Percentiles rank a stretch among this genome's conserved stretches.
Conservation (phyloP, 2,888 invertebrate genomes). For the Myopa tessellatipennis region DNA sequence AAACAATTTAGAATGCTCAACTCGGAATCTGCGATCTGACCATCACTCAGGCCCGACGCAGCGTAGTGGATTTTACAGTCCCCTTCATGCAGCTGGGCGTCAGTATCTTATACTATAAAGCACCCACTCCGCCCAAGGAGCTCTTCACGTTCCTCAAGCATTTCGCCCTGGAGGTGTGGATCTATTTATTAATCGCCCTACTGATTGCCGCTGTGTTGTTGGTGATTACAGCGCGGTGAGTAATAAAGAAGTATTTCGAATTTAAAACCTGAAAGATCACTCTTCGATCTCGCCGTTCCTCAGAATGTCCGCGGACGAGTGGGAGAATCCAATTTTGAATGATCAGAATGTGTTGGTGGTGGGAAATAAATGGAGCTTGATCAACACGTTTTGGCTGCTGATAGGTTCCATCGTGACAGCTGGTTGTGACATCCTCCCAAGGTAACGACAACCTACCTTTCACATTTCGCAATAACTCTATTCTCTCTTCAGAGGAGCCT, state of each 20-base stretch:
- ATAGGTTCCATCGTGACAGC: constrained; percentile 92
- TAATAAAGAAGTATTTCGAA: neutral
- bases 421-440: constrained; percentile 92
- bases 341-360: constrained; percentile 80
- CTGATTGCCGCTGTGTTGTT: constrained; percentile 83
- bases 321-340: constrained; percentile 92
- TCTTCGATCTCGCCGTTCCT: neutral
- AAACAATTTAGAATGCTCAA: constrained; percentile 83
- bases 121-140: constrained; percentile 78
- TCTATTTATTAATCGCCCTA: constrained; percentile 88
- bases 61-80: constrained; percentile 92
- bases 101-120: constrained; percentile 85
- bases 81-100: constrained; percentile 98
- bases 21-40: constrained; percentile 96
- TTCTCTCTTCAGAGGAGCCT: constrained; percentile 73
- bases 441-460: constrained; percentile 66
- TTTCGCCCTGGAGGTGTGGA: constrained; percentile 87
- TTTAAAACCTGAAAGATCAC: neutral
- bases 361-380: constrained; percentile 88
- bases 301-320: constrained; percentile 72
- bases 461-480: neutral
- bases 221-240: constrained; percentile 80
- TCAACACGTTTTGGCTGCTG: constrained; percentile 94
- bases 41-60: constrained; percentile 91
- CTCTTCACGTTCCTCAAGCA: constrained; percentile 91